Evolutionary conservation across 2,797 vertebrate genomes (phyloP), one percentile per base, ranked within the genome.

Genomic region (Graptemys geographica): DNA sequence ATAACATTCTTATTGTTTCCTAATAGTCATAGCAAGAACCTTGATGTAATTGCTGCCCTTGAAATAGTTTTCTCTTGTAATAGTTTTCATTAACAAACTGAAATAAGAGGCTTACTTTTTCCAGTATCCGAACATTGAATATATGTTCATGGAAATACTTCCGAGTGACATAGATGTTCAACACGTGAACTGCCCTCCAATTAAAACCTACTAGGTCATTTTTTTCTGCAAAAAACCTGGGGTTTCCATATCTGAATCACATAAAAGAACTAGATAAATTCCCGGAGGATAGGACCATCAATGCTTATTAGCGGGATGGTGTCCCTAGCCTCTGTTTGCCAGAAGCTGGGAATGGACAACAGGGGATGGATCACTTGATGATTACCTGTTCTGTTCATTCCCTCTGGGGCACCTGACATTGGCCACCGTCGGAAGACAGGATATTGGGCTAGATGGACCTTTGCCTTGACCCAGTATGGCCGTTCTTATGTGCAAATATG

Each of bases 161-260:
- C 62, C 86, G 56, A 37, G n/a, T 55, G 47, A 90, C 79, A 44
- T 10, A 81, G 49, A 83, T 88, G n/a, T 92, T 89, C 53, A 88
- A 21, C 0, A 1, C 6, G 72, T 44, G 47, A 83, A 55, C 84
- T 51, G 3, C 19, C 16, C 93, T 62, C 53, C 31, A 96, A 88
- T 87, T 95, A 93, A 87, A 90, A 5, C 57, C 89, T 85, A 21
- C 31, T 82, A 65, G 37, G 16, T 74, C 84, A 83, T 89, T 94
- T 95, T 81, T 78, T 88, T 62, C 86, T 19, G 11, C 9, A 27
- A 57, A n/a, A 81, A n/a, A 52, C 3, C 21, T 15, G 80, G 56
- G 69, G 41, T 93, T 96, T 94, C 93, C 88, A 87, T 62, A 93
- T 56, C 27, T 92, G 79, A 94, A 92, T 57, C 83, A 92, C 56